phyloP scores from a whole-genome alignment of 2,888 invertebrate genomes.

The Idaea straminata region DNA sequence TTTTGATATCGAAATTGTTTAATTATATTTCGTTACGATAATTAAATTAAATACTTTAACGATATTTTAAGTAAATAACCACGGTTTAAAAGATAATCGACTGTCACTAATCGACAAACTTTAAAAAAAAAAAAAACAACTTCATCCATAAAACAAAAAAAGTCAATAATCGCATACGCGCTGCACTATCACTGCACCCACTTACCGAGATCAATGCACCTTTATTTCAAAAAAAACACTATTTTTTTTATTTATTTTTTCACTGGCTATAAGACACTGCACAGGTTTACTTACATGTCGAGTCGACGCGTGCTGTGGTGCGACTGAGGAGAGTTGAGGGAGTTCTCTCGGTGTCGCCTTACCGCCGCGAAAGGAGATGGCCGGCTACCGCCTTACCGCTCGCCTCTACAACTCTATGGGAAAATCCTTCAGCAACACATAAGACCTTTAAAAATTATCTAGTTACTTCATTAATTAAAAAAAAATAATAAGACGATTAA shows the following conservation, averaged over 20 bases:
- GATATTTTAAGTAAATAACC: background rate
- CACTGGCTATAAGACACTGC: constrained; percentile 52
- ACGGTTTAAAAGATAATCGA: background rate
- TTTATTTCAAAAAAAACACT: constrained; percentile 54
- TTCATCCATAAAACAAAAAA: constrained; percentile 8
- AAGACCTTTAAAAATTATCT: constrained; percentile 10
- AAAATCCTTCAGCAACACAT: constrained; percentile 31
- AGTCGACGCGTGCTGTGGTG: constrained; percentile 80
- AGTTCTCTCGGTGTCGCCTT: constrained; percentile 73
- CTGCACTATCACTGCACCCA: constrained; percentile 51
- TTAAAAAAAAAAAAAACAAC: constrained; percentile 1
- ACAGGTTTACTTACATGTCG: constrained; percentile 77
- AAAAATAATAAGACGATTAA: background rate
- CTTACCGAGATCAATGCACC: constrained; percentile 67
- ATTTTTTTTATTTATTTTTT: constrained; percentile 29
- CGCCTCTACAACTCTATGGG: constrained; percentile 55
- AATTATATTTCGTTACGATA: background rate
- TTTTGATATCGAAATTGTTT: background rate
- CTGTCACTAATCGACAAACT: constrained; percentile 1
- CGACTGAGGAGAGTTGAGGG: constrained; percentile 68
- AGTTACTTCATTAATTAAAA: background rate
- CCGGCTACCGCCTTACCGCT: constrained; percentile 32
- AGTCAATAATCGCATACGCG: constrained; percentile 15
- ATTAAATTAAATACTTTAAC: constrained; percentile 3
- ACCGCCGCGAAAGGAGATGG: constrained; percentile 77